Percentiles rank a stretch among this genome's conserved stretches.
Evolutionary conservation across 2,797 vertebrate genomes (phyloP).

Genomic region (Masticophis lateralis): DNA sequence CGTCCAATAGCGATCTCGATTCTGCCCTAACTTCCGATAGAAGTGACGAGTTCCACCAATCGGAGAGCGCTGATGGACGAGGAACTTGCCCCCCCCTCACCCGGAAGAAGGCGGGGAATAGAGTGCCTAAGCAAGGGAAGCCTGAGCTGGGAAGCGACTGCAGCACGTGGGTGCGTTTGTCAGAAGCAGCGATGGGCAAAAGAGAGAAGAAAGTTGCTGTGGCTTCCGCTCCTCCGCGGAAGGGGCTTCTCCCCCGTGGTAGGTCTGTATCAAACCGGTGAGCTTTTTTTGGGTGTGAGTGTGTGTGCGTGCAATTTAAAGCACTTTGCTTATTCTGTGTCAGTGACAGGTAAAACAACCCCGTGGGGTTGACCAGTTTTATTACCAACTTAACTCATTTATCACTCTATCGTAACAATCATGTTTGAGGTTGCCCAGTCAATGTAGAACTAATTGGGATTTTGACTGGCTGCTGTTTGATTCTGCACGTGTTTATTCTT

Average conservation of each 20-base stretch:
- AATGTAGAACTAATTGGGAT: neutral
- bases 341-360: neutral
- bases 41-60: accelerated
- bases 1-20: neutral
- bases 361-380: neutral
- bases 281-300: too few species aligned
- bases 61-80: neutral
- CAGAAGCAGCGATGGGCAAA: conserved; percentile 8
- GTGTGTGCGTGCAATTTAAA: neutral
- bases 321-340: too few species aligned
- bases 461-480: neutral
- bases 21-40: accelerated
- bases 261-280: neutral
- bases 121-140: neutral
- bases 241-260: neutral
- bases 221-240: accelerated
- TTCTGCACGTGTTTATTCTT: neutral
- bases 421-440: neutral
- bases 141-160: accelerated
- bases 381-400: neutral
- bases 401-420: neutral
- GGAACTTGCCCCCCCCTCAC: too few species aligned
- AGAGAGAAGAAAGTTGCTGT: accelerated
- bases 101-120: conserved; percentile 30
- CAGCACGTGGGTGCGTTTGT: accelerated